phyloP scores from a whole-genome alignment of 2,113 vertebrate genomes.

The Myotis yumanensis region DNA sequence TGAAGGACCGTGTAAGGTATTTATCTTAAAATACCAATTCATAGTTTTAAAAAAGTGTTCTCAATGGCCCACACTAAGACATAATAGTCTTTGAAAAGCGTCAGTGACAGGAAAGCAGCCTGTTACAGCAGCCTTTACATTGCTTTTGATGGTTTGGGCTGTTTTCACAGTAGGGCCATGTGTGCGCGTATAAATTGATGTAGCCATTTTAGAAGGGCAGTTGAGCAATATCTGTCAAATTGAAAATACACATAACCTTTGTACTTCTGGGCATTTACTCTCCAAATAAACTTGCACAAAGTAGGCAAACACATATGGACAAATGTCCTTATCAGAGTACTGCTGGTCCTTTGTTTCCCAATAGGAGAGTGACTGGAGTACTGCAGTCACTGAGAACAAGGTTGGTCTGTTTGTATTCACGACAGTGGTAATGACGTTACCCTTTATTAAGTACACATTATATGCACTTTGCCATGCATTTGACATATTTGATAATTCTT shows the following conservation, averaged over 20 bases:
- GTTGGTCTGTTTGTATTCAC: background rate
- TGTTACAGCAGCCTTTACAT: background rate
- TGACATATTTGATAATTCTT: constrained; percentile 11
- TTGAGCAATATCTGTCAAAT: background rate
- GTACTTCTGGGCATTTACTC: background rate
- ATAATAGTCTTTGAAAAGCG: background rate
- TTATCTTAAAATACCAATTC: constrained; percentile 14
- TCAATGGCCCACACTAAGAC: background rate
- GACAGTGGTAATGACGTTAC: background rate
- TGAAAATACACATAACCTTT: background rate
- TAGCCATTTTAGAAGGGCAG: background rate
- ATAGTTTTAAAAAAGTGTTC: background rate
- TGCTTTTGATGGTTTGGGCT: background rate
- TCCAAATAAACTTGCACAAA: background rate
- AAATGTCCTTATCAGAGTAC: background rate
- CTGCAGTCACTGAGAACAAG: background rate
- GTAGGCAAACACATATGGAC: background rate
- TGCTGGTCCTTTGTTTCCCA: background rate
- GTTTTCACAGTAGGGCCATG: background rate
- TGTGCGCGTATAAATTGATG: background rate
- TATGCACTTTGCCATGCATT: background rate
- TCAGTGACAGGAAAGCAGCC: background rate
- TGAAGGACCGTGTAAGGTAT: background rate
- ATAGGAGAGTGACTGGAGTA: background rate
- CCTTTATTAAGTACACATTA: background rate